Conservation (phyloP, 2,888 invertebrate genomes). For the Synanthedon myopaeformis region DNA sequence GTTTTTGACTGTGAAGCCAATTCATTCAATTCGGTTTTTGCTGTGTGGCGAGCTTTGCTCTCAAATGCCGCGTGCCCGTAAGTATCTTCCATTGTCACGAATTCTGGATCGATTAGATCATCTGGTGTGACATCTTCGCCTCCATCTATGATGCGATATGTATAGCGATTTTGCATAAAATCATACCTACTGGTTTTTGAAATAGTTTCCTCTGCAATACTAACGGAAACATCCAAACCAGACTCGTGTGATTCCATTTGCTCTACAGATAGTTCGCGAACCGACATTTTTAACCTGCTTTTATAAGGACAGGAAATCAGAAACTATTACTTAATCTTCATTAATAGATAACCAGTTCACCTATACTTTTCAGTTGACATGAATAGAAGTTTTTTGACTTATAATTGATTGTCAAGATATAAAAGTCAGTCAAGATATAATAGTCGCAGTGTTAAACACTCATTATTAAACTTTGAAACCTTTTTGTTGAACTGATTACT, state of each 20-base stretch:
- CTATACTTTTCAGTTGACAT: too few species aligned
- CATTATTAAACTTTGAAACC: too few species aligned
- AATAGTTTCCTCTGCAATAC: slow-evolving; percentile 13
- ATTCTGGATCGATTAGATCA: slow-evolving; percentile 32
- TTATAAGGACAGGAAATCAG: too few species aligned
- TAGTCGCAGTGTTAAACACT: too few species aligned
- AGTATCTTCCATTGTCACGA: slow-evolving; percentile 37
- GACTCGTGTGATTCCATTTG: background rate
- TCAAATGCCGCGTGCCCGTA: slow-evolving; percentile 49
- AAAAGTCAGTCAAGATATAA: too few species aligned
- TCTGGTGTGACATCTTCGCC: slow-evolving; percentile 43
- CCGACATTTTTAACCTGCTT: background rate
- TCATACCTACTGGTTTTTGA: slow-evolving; percentile 23
- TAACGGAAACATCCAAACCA: background rate
- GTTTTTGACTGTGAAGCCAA: slow-evolving; percentile 21
- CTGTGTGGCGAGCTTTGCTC: slow-evolving; percentile 16
- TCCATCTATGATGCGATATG: slow-evolving; percentile 28
- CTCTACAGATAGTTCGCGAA: background rate
- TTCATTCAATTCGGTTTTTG: slow-evolving; percentile 29
- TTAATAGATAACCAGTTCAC: too few species aligned
- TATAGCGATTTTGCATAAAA: slow-evolving; percentile 38
- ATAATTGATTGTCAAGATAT: too few species aligned
- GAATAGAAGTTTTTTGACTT: too few species aligned
- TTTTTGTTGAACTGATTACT: too few species aligned
- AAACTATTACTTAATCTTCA: too few species aligned